Base-by-base conservation (phyloP, 2,888 invertebrate genomes). In the Drosophila incognita region DNA sequence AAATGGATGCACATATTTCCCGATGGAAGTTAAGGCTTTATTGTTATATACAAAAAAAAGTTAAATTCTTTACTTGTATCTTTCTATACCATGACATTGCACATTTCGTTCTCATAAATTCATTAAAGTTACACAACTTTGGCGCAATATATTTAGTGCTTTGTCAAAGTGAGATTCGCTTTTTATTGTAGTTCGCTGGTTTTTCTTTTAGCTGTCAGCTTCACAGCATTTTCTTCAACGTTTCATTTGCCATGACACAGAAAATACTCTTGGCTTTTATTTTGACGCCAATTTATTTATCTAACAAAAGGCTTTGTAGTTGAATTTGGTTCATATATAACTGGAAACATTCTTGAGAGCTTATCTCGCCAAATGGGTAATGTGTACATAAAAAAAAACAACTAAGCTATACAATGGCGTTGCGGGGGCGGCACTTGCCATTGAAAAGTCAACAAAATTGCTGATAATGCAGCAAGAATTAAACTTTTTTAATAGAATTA, bases 391-490 rank as follows among this genome's bases (percentile, higher is more conserved):
- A 46, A 24, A 13, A 36, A 3, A 46, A 13, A 51, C n/a, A n/a
- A 36, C 0, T 6, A 59, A 33, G 64, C 11, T 1, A 60, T 31
- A 40, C 33, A 38, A 15, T 46, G 21, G 1, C 11, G n/a, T 2
- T 40, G 49, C 6, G 24, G n/a, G 53, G 38, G 59, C 33, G 21
- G 31, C 46, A 36, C 51, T 40, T 51, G 15, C n/a, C 15, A 52
- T 6, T 31, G 33, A 40, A 72, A 65, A 80, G 61, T 64, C 70
- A 59, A 63, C 35, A 54, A 51, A 67, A 59, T 57, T 31, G 74
- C 82, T 89, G 89, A 89, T 87, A 87, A 59, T 48, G 69, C 87
- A 66, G 42, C 51, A 74, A 33, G 11, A 67, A 49, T 10, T 31
- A 61, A 80, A 68, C 49, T 68, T 74, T 61, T 63, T 53, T 15